Evolutionary conservation across 1,140 invertebrate genomes (phyloP).

Genomic region (Penaeus vannamei): DNA sequence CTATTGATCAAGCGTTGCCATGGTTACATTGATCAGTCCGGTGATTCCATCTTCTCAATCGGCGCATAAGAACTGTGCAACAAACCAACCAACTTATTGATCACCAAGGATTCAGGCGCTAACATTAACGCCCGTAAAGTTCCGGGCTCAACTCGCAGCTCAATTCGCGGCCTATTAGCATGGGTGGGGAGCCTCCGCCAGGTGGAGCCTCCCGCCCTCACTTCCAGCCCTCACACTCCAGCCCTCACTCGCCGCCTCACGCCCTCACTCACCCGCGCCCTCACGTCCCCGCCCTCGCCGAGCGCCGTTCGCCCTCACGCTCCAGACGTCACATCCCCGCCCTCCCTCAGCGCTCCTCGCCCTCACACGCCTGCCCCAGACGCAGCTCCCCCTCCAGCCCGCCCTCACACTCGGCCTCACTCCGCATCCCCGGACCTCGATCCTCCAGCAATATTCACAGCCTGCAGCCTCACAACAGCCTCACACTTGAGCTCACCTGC

Average conservation of each 20-base stretch:
- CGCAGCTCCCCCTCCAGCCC: neutral
- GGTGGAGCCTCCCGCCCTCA: neutral
- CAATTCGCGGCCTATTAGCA: constrained; percentile 42
- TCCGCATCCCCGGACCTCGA: too few relatives aligned
- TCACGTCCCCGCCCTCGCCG: neutral
- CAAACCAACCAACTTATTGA: constrained; percentile 64
- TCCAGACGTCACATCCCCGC: neutral
- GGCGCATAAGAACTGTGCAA: constrained; percentile 65
- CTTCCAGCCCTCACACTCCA: neutral
- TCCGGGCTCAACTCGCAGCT: constrained; percentile 9
- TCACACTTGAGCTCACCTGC: too few relatives aligned
- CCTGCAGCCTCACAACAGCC: too few relatives aligned
- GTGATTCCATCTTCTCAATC: constrained; percentile 64
- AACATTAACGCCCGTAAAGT: constrained; percentile 57
- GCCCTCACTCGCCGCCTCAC: neutral
- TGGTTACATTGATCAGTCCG: constrained; percentile 61
- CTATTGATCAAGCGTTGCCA: constrained; percentile 63
- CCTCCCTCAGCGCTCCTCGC: neutral
- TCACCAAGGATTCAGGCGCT: constrained; percentile 47
- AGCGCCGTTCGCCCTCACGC: neutral
- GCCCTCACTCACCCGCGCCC: constrained; percentile 1
- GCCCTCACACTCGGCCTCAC: neutral
- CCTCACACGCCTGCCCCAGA: neutral
- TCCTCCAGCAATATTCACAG: too few relatives aligned
- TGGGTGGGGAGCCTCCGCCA: neutral